These are phyloP conservation scores for Octopus sinensis DNA, from an alignment of 1,140 invertebrate species.

Conservation along the genomic window DNA sequence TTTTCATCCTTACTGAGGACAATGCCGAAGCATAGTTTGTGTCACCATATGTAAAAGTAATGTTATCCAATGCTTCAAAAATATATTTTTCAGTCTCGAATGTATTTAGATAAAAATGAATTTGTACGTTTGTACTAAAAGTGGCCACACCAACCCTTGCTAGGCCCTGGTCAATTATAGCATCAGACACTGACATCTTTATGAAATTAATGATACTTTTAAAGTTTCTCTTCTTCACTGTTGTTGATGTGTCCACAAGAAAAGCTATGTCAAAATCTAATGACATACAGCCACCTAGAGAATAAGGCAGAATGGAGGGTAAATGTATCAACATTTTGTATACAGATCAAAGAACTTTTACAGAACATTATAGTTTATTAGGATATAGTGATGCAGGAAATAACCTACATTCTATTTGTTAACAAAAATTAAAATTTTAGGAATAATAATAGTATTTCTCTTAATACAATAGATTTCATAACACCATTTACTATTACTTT, in stretches of 20 bases:
- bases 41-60: constrained; percentile 11
- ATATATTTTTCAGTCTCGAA: constrained; percentile 11
- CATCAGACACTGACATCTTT: constrained; percentile 6
- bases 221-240: constrained; percentile 19
- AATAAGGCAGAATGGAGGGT: not conserved
- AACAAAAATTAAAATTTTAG: no score
- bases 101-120: constrained; percentile 9
- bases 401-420: no score
- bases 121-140: constrained; percentile 13
- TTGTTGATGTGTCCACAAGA: constrained; percentile 21
- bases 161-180: constrained; percentile 6
- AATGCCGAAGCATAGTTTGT: constrained; percentile 21
- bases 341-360: no score
- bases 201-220: constrained; percentile 13
- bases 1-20: constrained; percentile 23
- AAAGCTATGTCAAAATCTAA: constrained; percentile 19
- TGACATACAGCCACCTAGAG: constrained; percentile 7
- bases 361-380: no score
- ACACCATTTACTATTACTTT: no score
- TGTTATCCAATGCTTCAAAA: constrained; percentile 1
- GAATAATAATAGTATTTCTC: no score
- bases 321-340: no score
- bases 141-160: constrained; percentile 16
- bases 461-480: no score
- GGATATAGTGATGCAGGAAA: no score